Conservation (phyloP, 2,113 vertebrate species). For the Columbina picui region DNA sequence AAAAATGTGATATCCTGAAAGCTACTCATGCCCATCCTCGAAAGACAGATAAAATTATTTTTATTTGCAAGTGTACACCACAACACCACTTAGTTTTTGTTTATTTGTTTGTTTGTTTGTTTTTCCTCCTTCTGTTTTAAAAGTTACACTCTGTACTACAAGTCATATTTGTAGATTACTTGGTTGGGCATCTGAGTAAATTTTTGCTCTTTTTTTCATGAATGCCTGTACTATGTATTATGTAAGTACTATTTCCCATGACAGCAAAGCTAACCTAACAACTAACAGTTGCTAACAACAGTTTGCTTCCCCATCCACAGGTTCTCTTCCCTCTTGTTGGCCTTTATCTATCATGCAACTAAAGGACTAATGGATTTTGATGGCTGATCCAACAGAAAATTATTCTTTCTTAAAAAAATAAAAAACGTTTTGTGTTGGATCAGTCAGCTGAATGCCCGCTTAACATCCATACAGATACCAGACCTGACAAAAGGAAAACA, state of each 20-base stretch:
- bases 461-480: background rate
- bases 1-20: background rate
- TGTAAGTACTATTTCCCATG: background rate
- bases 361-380: background rate
- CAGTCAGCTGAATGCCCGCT: background rate
- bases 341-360: background rate
- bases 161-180: background rate
- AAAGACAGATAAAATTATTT: background rate
- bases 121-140: background rate
- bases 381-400: background rate
- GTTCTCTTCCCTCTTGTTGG: background rate
- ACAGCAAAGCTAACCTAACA: background rate
- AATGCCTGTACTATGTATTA: background rate
- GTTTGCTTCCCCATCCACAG: background rate
- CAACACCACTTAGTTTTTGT: accelerated
- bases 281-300: too few relatives aligned
- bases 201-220: background rate
- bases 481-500: background rate
- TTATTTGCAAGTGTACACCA: background rate
- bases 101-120: too few relatives aligned
- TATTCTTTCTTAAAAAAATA: background rate
- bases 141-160: background rate
- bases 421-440: background rate
- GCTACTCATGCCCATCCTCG: background rate
- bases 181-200: background rate